Evolutionary conservation across 2,113 vertebrate genomes (phyloP).

Genomic region (Phalacrocorax aristotelis): DNA sequence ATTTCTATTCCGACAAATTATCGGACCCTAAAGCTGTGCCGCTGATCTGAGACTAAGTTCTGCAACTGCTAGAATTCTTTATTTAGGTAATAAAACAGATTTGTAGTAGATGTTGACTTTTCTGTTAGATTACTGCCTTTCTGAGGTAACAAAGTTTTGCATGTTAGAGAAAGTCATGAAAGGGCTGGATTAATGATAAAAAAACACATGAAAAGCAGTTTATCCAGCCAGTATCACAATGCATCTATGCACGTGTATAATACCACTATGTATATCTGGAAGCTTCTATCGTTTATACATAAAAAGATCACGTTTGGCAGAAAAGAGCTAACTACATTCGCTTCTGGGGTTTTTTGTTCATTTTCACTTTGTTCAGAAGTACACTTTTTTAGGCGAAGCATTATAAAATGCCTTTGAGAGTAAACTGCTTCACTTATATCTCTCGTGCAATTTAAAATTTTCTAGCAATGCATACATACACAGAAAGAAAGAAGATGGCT

Average conservation of each 20-base stretch:
- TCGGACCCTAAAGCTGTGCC: background rate
- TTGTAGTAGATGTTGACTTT: background rate
- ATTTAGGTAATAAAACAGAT: background rate
- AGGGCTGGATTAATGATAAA: background rate
- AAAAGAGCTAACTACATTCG: background rate
- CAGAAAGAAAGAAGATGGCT: background rate
- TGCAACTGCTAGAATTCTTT: background rate
- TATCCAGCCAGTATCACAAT: background rate
- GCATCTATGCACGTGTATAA: background rate
- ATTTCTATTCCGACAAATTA: background rate
- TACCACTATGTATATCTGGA: background rate
- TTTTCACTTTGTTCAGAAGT: background rate
- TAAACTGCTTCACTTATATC: background rate
- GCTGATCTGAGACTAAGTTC: background rate
- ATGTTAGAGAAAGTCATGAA: background rate
- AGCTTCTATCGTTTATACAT: background rate
- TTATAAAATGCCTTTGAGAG: background rate
- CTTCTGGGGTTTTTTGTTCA: background rate
- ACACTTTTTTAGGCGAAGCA: background rate
- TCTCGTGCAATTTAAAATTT: background rate
- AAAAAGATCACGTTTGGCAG: background rate
- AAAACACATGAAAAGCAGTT: background rate
- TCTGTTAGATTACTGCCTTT: background rate
- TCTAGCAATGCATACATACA: background rate
- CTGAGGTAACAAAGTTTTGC: background rate